Conservation (phyloP, 2,888 invertebrate genomes). For the Eupsilia transversa region DNA sequence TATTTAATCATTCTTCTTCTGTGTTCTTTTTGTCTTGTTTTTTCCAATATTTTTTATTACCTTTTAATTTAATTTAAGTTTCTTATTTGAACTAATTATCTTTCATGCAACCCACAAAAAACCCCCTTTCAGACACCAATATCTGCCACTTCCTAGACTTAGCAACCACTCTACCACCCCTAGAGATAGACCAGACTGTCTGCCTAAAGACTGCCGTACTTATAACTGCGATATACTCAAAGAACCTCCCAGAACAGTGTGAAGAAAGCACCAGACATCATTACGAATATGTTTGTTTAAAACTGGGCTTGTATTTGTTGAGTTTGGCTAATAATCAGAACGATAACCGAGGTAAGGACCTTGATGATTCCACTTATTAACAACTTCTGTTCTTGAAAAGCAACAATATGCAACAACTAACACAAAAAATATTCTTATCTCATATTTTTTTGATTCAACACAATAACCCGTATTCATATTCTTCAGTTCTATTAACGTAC, state of each 20-base stretch:
- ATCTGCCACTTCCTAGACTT: slow-evolving; percentile 83
- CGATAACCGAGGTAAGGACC: slow-evolving; percentile 81
- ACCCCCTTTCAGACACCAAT: slow-evolving; percentile 75
- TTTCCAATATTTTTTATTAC: not conserved
- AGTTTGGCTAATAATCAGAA: slow-evolving; percentile 78
- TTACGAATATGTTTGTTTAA: slow-evolving; percentile 82
- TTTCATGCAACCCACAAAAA: not conserved
- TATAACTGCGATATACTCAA: slow-evolving; percentile 80
- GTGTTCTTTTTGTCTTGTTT: not conserved
- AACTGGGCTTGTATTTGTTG: slow-evolving; percentile 80
- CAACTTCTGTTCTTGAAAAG: not conserved
- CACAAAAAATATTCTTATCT: not conserved
- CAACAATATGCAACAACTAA: not conserved
- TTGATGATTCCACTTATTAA: not conserved
- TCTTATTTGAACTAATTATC: not conserved
- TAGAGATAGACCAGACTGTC: slow-evolving; percentile 74
- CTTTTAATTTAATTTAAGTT: not conserved
- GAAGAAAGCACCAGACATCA: slow-evolving; percentile 69
- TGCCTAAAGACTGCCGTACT: slow-evolving; percentile 82
- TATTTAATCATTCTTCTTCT: not conserved
- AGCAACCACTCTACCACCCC: slow-evolving; percentile 76
- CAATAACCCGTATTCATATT: not conserved
- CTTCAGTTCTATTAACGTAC: slow-evolving; percentile 80
- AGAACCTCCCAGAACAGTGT: slow-evolving; percentile 69
- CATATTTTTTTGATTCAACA: not conserved